phyloP scores from a whole-genome alignment of 2,113 vertebrate species.

The Lophochroa leadbeateri region DNA sequence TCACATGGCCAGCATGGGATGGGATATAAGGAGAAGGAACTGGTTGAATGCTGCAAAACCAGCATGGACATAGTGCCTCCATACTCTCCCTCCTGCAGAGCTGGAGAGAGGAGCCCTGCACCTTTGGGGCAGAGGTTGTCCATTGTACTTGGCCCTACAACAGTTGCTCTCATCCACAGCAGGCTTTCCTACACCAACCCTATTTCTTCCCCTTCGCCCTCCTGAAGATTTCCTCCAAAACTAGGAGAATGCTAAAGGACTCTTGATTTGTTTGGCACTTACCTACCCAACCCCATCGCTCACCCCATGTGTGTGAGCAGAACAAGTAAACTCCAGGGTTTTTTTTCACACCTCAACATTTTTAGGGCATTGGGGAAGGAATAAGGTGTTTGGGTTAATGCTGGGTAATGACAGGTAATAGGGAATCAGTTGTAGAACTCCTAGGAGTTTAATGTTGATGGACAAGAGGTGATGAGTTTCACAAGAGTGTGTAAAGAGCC shows the following conservation, averaged over 20 bases:
- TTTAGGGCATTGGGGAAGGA: not conserved
- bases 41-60: not conserved
- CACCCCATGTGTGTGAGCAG: not conserved
- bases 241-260: not conserved
- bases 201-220: not conserved
- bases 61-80: not conserved
- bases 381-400: not conserved
- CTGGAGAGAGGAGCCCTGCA: not conserved
- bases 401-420: not conserved
- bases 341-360: not conserved
- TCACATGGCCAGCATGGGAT: not conserved
- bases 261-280: not conserved
- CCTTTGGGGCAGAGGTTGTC: not conserved
- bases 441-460: not conserved
- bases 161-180: not conserved
- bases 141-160: not conserved
- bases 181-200: not conserved
- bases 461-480: not conserved
- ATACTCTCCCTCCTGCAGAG: not conserved
- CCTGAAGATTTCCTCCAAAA: not conserved
- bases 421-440: not conserved
- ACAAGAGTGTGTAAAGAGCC: not conserved
- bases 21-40: not conserved
- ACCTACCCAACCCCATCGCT: not conserved
- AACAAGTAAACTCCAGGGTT: not conserved